Evolutionary conservation across 37 sponge, comb jelly and placozoan species (phyloP).

Genomic region (Chondrosia reniformis): DNA sequence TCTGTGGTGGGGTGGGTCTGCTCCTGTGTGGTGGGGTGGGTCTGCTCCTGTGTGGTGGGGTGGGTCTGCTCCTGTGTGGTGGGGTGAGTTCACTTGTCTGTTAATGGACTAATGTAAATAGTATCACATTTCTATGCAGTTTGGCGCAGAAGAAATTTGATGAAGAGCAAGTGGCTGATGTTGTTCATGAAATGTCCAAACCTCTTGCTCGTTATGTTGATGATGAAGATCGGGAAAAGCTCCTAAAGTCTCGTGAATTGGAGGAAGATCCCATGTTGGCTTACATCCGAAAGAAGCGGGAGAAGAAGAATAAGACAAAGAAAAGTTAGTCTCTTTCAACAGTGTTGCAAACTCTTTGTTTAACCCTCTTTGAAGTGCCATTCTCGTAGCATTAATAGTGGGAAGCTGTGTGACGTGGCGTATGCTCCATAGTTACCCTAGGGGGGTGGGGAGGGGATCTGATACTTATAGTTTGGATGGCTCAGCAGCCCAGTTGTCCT

Average conservation of each 20-base stretch:
- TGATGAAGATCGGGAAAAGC: slow-evolving; percentile 84
- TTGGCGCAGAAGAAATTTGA: slow-evolving; percentile 59
- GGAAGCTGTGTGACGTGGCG: too few relatives aligned
- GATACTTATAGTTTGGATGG: too few relatives aligned
- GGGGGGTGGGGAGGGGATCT: too few relatives aligned
- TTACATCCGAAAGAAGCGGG: slow-evolving; percentile 77
- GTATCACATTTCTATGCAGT: slow-evolving; percentile 39
- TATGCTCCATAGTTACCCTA: too few relatives aligned
- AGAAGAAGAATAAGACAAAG: slow-evolving; percentile 24
- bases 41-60: not conserved
- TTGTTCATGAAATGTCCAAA: slow-evolving; percentile 88
- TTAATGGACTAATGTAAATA: too few relatives aligned
- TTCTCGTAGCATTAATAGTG: not conserved
- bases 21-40: not conserved
- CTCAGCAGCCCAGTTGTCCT: not conserved
- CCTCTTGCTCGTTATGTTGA: slow-evolving; percentile 89
- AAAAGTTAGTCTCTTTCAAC: slow-evolving; percentile 19
- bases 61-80: not conserved
- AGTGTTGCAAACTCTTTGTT: not conserved
- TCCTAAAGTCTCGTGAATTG: slow-evolving; percentile 66
- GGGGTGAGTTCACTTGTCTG: too few relatives aligned
- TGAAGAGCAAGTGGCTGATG: slow-evolving; percentile 66
- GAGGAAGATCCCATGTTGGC: slow-evolving; percentile 88
- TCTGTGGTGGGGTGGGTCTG: not conserved
- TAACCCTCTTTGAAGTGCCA: not conserved